phyloP scores from a whole-genome alignment of 2,113 vertebrate genomes.

The Grus americana region DNA sequence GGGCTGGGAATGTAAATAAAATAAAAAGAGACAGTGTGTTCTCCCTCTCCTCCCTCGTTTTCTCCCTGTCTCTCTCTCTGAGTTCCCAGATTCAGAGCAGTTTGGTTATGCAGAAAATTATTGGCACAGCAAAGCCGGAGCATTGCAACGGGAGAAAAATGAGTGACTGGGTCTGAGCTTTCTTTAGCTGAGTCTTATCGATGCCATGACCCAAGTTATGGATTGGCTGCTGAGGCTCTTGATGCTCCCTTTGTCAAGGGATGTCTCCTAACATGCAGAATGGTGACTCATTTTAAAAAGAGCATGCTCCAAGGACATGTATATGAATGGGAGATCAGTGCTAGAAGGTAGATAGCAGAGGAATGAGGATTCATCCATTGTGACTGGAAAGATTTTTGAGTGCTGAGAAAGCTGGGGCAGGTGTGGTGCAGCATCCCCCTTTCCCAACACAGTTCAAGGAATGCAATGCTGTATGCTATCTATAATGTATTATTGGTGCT shows the following conservation, averaged over 20 bases:
- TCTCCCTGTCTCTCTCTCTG: fast-evolving
- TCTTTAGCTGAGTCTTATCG: fast-evolving
- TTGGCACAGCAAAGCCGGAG: not conserved
- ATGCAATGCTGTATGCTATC: no score
- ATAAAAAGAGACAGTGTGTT: not conserved
- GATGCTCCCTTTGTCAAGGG: not conserved
- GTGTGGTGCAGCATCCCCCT: not conserved
- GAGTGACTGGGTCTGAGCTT: not conserved
- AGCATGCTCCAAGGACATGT: not conserved
- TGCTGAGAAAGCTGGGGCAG: not conserved
- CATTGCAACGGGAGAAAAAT: not conserved
- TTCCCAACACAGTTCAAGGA: not conserved
- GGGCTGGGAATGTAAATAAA: not conserved
- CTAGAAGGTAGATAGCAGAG: not conserved
- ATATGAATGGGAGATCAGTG: not conserved
- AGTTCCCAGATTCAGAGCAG: not conserved
- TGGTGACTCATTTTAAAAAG: not conserved
- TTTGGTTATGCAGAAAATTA: not conserved
- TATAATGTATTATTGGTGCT: not conserved
- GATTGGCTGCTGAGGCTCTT: not conserved
- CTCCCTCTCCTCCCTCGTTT: not conserved
- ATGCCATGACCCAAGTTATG: not conserved
- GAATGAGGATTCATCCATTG: not conserved
- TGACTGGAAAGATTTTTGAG: not conserved
- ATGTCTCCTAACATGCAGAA: not conserved